Conservation (phyloP, 1,140 invertebrate genomes). For the Aphelenchoides avenae region DNA sequence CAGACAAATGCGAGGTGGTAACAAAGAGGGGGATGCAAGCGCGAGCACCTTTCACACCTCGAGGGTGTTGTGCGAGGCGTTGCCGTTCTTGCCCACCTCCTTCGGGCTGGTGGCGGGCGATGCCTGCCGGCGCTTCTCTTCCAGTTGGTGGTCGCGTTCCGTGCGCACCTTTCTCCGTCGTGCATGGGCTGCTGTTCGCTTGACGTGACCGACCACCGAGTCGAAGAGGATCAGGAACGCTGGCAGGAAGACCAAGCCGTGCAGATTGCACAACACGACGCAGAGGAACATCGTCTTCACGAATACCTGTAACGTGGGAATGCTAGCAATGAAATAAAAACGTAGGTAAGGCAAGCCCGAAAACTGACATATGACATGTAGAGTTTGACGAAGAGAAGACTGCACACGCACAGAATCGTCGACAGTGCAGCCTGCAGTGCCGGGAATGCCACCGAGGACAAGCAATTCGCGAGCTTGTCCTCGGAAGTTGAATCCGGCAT, state of each 20-base stretch:
- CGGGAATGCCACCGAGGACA: slow-evolving; percentile 56
- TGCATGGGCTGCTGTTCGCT: too few species aligned
- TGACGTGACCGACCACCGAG: slow-evolving; percentile 31
- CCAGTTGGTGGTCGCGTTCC: too few species aligned
- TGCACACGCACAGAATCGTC: slow-evolving; percentile 54
- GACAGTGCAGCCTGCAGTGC: slow-evolving; percentile 53
- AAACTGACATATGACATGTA: slow-evolving; percentile 52
- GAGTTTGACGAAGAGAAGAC: slow-evolving; percentile 50
- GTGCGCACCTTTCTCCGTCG: too few species aligned
- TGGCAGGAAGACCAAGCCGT: slow-evolving; percentile 55
- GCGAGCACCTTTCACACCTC: too few species aligned
- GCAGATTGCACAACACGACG: slow-evolving; percentile 53
- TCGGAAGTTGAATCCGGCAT: slow-evolving; percentile 13
- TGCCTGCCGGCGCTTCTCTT: too few species aligned
- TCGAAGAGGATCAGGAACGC: slow-evolving; percentile 53
- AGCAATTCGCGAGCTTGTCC: slow-evolving; percentile 54
- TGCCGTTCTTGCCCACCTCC: too few species aligned
- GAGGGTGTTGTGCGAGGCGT: too few species aligned
- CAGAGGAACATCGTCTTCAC: slow-evolving; percentile 56
- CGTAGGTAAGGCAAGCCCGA: neutral
- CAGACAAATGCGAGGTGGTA: too few species aligned
- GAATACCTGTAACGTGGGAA: too few species aligned
- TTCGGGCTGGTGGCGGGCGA: too few species aligned
- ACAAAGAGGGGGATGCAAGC: too few species aligned
- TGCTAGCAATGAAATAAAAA: too few species aligned